These are phyloP conservation scores for Prorops nasuta DNA, from an alignment of 1,140 invertebrate genomes.

Conservation along the genomic window DNA sequence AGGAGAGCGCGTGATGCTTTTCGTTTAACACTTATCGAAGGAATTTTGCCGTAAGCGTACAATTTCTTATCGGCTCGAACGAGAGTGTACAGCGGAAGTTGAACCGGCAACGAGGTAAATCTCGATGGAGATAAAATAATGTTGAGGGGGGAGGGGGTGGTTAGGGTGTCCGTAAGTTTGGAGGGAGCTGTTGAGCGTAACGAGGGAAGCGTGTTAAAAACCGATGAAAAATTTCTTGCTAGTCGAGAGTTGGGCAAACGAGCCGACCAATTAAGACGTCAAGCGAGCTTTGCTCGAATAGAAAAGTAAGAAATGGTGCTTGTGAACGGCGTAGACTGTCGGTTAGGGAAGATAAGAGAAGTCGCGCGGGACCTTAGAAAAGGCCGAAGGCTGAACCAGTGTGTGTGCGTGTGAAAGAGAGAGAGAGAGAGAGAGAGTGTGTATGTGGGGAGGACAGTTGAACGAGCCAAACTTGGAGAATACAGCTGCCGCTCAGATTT, in stretches of 20 bases:
- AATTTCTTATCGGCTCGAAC: background rate
- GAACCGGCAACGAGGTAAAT: too few relatives aligned
- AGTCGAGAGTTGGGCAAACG: slow-evolving; percentile 18
- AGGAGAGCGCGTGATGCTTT: background rate
- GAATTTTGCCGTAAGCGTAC: background rate
- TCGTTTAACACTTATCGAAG: background rate
- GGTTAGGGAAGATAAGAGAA: background rate
- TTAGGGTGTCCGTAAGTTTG: too few relatives aligned
- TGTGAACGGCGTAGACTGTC: slow-evolving; percentile 13
- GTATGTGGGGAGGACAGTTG: slow-evolving; percentile 8
- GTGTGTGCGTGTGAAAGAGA: slow-evolving; percentile 2
- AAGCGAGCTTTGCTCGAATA: slow-evolving; percentile 32
- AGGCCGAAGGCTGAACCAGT: background rate
- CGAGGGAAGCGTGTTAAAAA: too few relatives aligned
- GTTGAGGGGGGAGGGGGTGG: too few relatives aligned
- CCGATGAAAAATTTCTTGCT: too few relatives aligned
- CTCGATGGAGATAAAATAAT: too few relatives aligned
- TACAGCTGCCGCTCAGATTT: slow-evolving; percentile 51
- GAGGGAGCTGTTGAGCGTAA: too few relatives aligned
- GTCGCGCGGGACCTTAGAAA: background rate
- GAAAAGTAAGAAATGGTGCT: slow-evolving; percentile 15
- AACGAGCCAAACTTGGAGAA: slow-evolving; percentile 42
- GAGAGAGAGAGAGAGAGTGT: slow-evolving; percentile 7
- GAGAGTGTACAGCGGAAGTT: background rate
- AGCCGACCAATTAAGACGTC: slow-evolving; percentile 50